Evolutionary conservation across 2,888 invertebrate species (phyloP).

Genomic region (Aquatica leii): DNA sequence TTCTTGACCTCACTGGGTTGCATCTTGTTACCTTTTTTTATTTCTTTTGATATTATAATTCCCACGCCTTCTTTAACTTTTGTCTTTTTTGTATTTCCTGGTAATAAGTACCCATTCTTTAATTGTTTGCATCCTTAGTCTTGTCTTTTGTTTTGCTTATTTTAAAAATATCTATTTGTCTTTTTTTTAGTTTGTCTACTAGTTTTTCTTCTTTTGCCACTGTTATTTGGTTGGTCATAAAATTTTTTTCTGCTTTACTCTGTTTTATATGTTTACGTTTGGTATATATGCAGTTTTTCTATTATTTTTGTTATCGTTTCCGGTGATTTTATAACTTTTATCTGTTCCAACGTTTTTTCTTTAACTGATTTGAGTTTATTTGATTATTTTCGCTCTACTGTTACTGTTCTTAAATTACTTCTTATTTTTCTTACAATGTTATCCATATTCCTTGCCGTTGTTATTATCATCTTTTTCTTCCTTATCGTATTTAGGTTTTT

Average conservation of each 20-base stretch:
- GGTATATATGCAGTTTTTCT: not conserved
- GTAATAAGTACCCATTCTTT: no score
- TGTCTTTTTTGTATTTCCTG: no score
- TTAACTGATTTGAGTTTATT: no score
- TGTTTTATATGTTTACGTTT: not conserved
- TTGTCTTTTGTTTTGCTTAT: not conserved
- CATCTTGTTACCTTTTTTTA: not conserved
- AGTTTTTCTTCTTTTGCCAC: not conserved
- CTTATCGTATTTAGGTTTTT: not conserved
- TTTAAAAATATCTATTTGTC: not conserved
- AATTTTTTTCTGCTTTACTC: not conserved
- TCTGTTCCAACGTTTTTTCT: no score
- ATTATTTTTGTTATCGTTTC: no score
- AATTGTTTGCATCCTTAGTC: not conserved
- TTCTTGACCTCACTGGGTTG: no score
- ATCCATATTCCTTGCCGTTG: not conserved
- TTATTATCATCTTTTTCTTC: no score
- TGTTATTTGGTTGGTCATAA: not conserved
- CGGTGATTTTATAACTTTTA: no score
- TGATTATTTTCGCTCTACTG: not conserved
- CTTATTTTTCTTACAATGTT: not conserved
- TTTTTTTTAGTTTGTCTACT: not conserved
- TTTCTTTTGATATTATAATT: not conserved
- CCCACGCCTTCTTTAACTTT: no score
- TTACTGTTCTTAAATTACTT: not conserved